A percentile compares a stretch with the other conserved stretches of the same genome.
Conservation (phyloP, 2,113 vertebrate species). For the Corythornis madagascariensis region DNA sequence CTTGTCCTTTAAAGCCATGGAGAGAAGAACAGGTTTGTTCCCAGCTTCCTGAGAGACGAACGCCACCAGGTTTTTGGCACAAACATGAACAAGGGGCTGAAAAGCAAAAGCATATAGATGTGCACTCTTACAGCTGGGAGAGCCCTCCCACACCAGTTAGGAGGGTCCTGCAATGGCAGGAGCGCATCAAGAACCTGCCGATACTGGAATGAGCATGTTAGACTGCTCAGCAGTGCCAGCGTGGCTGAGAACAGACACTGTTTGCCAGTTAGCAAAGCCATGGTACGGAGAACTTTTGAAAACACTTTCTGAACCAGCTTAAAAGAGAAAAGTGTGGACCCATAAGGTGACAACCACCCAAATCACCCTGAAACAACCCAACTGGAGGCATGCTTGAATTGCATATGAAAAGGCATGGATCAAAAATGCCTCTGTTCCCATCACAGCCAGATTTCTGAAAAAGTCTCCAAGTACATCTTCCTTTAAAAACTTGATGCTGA, state of each 20-base stretch:
- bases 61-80: slow-evolving; percentile 88
- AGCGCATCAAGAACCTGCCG: accelerated
- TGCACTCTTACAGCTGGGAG: not conserved
- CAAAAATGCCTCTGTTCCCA: not conserved
- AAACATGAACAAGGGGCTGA: slow-evolving; percentile 92
- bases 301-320: not conserved
- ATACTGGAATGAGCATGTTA: not conserved
- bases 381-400: not conserved
- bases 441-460: not conserved
- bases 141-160: not conserved
- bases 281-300: not conserved
- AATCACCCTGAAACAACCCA: not conserved
- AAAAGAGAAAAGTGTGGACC: not conserved
- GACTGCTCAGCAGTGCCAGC: not conserved
- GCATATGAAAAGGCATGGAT: not conserved
- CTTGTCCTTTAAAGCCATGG: slow-evolving; percentile 88
- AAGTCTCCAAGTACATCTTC: not conserved
- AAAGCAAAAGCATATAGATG: slow-evolving; percentile 43
- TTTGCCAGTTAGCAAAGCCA: not conserved
- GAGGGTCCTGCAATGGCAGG: not conserved
- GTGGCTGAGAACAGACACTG: accelerated
- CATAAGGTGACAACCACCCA: not conserved
- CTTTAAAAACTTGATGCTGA: not conserved
- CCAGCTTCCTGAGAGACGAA: slow-evolving; percentile 91
- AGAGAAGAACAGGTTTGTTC: slow-evolving; percentile 88